phyloP scores from a whole-genome alignment of 1,140 invertebrate genomes.

The Subanguina moxae region DNA sequence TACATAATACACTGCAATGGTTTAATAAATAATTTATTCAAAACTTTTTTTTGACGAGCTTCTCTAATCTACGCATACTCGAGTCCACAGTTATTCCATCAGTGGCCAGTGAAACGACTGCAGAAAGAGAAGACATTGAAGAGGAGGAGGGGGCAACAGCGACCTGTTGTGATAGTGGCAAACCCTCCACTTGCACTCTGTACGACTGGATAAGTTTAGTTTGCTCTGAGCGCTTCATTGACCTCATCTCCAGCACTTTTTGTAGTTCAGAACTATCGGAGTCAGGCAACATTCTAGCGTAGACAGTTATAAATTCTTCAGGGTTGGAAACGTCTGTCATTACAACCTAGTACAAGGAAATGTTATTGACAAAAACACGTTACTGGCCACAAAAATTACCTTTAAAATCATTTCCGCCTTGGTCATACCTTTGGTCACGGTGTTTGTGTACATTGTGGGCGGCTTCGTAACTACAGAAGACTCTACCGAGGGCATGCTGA shows the following conservation, averaged over 20 bases:
- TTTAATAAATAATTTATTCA: too few relatives aligned
- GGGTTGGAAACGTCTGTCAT: constrained; percentile 83
- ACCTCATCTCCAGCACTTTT: constrained; percentile 95
- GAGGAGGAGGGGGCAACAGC: constrained; percentile 39
- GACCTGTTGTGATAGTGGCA: neutral
- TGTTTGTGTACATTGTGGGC: constrained; percentile 69
- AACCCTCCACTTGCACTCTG: constrained; percentile 8
- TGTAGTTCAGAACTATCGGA: constrained; percentile 84
- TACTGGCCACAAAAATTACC: constrained; percentile 61
- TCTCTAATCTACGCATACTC: constrained; percentile 54
- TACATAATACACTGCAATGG: too few relatives aligned
- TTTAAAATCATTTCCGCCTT: constrained; percentile 97
- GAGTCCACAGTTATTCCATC: constrained; percentile 46
- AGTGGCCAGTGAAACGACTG: constrained; percentile 47
- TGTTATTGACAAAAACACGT: too few relatives aligned
- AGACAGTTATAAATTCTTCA: constrained; percentile 79
- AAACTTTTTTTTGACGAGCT: constrained; percentile 48
- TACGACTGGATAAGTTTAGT: constrained; percentile 38
- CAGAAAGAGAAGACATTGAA: constrained; percentile 52
- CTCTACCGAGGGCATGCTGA: constrained; percentile 87
- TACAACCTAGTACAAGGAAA: too few relatives aligned
- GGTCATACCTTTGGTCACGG: constrained; percentile 93
- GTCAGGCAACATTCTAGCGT: constrained; percentile 81
- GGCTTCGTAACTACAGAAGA: constrained; percentile 65
- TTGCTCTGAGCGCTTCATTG: constrained; percentile 48